Evolutionary conservation across 2,888 invertebrate genomes (phyloP).

Genomic region (Geophilus truncorum): DNA sequence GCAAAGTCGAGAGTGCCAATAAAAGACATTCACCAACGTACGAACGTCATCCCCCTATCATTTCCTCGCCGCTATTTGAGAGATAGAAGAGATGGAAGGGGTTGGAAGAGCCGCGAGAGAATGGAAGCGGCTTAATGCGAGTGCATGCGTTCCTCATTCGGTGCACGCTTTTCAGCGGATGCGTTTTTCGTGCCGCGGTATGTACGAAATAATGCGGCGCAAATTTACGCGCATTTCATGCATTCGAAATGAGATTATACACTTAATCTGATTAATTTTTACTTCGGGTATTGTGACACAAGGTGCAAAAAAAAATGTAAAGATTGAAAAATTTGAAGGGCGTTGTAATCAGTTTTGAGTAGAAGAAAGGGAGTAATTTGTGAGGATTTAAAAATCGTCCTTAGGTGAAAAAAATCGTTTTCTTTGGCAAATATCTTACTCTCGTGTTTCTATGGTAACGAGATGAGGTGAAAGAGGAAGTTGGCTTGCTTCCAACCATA

Average conservation of each 20-base stretch:
- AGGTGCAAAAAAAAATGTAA: not conserved
- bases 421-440: conserved; percentile 16
- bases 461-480: conserved; percentile 18
- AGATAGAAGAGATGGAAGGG: conserved; percentile 25
- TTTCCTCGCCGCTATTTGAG: conserved; percentile 18
- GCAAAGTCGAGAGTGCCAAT: conserved; percentile 24
- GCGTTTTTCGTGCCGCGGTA: not conserved
- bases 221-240: not conserved
- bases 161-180: not conserved
- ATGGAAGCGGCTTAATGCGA: conserved; percentile 20
- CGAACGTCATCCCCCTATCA: conserved; percentile 24
- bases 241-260: conserved; percentile 13
- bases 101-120: not conserved
- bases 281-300: not conserved
- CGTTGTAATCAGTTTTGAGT: conserved; percentile 21
- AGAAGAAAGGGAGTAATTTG: conserved; percentile 3
- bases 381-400: conserved; percentile 20
- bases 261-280: conserved; percentile 18
- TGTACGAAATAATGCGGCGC: not conserved
- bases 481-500: not conserved
- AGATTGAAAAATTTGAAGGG: conserved; percentile 12
- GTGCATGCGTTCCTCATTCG: conserved; percentile 7
- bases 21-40: conserved; percentile 23
- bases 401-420: conserved; percentile 13
- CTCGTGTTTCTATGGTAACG: conserved; percentile 24